Evolutionary conservation across 2,888 invertebrate species (phyloP).

Genomic region (Lampropteryx suffumata): DNA sequence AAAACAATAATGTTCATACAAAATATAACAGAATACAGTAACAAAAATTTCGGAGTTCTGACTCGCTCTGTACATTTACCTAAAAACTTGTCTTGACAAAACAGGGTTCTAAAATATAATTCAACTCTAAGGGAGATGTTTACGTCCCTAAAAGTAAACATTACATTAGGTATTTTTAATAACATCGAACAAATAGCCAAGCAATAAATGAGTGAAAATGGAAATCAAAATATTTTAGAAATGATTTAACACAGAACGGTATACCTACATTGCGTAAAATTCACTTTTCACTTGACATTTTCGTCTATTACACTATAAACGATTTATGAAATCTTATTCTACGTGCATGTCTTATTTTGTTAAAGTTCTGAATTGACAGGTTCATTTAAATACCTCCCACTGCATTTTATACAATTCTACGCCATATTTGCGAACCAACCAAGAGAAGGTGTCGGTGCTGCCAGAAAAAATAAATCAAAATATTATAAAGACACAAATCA

Average conservation of each 20-base stretch:
- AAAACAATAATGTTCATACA: no score
- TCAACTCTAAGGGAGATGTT: neutral
- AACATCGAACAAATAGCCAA: conserved; percentile 52
- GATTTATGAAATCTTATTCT: conserved; percentile 51
- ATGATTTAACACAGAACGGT: conserved; percentile 38
- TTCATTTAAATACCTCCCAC: conserved; percentile 66
- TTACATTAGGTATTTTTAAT: conserved; percentile 42
- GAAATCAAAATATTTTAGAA: conserved; percentile 49
- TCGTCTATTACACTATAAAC: conserved; percentile 52
- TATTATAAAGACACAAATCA: no score
- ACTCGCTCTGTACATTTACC: conserved; percentile 26
- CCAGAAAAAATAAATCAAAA: conserved; percentile 30
- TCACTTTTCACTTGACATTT: conserved; percentile 70
- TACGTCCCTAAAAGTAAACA: conserved; percentile 45
- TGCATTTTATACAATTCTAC: conserved; percentile 75
- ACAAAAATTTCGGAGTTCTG: conserved; percentile 9
- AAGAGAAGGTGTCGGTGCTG: conserved; percentile 46
- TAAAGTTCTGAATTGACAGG: conserved; percentile 70
- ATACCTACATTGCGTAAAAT: conserved; percentile 75
- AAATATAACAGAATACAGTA: no score
- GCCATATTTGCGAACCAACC: conserved; percentile 71
- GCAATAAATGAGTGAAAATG: conserved; percentile 38
- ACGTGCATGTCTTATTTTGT: conserved; percentile 63
- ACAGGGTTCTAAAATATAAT: conserved; percentile 38
- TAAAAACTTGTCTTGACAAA: conserved; percentile 58